Evolutionary conservation across 2,113 vertebrate species (phyloP), one percentile per base, ranked within the genome.

Genomic region (Phyllostomus discolor): DNA sequence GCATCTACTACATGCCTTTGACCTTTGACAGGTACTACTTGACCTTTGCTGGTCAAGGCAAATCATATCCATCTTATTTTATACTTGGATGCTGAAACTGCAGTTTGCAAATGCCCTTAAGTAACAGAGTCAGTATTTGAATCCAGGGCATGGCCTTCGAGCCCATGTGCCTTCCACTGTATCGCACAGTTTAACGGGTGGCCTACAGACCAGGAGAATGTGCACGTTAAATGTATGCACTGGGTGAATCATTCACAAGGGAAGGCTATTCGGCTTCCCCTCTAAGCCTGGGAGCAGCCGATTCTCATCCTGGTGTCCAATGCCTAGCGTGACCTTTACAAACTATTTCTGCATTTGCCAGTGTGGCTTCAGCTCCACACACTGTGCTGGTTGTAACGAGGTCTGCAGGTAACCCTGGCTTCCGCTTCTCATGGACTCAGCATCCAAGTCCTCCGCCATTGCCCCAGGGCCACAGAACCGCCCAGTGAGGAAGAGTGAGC

Each of bases 111-210:
- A 22, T 1, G 35, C 4, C 52, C 52, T 54, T 16, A 48, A 35
- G 7, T 4, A 2, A 43, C 41, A 54, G 69, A 54, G 15, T 35
- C 20, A 22, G 19, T 26, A 24, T 46, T 14, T 2, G 15, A 86
- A 75, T 31, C 7, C 31, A 33, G 11, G 28, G 43, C 6, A 4
- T 10, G 1, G 1, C 50, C 14, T 76, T 24, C 22, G 12, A 35
- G 4, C 35, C 59, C 48, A 2, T 0, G 33, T 7, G 2, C 24
- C 46, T 50, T 41, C n/a, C 26, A 33, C 12, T 3, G 10, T 4
- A 9, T 7, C 7, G 0, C 6, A 2, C n/a, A 19, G 20, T 54
- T 28, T 33, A 54, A 4, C 1, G 20, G 2, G 22, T 2, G 22
- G 26, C 48, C n/a, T 69, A 1, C 0, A 57, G 67, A 48, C 12